Evolutionary conservation across 2,797 vertebrate species (phyloP).

Genomic region (Pterois miles): DNA sequence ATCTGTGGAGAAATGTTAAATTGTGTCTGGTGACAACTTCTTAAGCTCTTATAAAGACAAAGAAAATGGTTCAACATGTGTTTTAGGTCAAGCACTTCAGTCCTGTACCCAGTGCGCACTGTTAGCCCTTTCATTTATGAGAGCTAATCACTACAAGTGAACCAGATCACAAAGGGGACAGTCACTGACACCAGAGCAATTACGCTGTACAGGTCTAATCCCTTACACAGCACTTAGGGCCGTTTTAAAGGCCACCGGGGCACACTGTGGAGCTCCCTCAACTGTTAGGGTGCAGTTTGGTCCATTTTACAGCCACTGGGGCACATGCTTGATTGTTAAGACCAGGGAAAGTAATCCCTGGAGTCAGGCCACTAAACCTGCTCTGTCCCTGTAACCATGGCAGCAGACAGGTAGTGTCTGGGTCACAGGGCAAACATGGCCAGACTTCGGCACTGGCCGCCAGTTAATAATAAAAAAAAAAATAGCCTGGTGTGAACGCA

Average conservation of each 20-base stretch:
- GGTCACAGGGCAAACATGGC: slow-evolving; percentile 83
- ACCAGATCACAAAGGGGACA: slow-evolving; percentile 70
- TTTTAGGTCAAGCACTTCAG: slow-evolving; percentile 31
- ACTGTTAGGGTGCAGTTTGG: slow-evolving; percentile 65
- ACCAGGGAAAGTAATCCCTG: slow-evolving; percentile 77
- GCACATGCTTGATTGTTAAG: slow-evolving; percentile 74
- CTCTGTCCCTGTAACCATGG: slow-evolving; percentile 82
- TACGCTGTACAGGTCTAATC: slow-evolving; percentile 68
- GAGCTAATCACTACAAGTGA: slow-evolving; percentile 70
- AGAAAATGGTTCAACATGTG: slow-evolving; percentile 28
- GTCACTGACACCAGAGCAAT: slow-evolving; percentile 76
- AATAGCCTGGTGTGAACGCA: slow-evolving; percentile 46
- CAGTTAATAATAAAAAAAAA: slow-evolving; percentile 66
- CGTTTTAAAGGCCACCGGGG: slow-evolving; percentile 76
- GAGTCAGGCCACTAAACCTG: slow-evolving; percentile 80
- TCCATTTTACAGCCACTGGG: slow-evolving; percentile 76
- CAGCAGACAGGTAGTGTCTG: slow-evolving; percentile 88
- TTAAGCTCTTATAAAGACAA: slow-evolving; percentile 14
- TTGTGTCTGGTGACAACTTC: slow-evolving; percentile 1
- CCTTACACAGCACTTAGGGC: slow-evolving; percentile 75
- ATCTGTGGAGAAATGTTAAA: background rate
- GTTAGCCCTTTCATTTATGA: slow-evolving; percentile 54
- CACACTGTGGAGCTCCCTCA: slow-evolving; percentile 55
- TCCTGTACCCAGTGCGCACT: slow-evolving; percentile 8
- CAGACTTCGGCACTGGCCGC: slow-evolving; percentile 46